Conservation (phyloP, 2,888 invertebrate species). For the Caradrina clavipalpis region DNA sequence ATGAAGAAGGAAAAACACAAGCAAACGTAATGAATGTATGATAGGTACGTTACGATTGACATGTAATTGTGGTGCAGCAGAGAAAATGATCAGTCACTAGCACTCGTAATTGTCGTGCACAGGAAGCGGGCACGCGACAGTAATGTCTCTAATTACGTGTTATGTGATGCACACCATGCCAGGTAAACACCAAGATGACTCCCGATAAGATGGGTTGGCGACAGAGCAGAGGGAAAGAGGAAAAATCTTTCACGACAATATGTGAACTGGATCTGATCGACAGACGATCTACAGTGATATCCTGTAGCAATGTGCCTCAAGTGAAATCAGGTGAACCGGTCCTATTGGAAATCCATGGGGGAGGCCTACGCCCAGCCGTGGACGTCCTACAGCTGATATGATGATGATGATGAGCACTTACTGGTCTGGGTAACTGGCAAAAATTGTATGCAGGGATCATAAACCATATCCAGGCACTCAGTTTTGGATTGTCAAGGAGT, state of each 20-base stretch:
- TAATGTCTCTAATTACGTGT: constrained; percentile 29
- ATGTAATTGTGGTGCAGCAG: constrained; percentile 37
- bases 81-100: constrained; percentile 44
- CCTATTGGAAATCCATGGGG: no score
- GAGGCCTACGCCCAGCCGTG: no score
- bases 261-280: no score
- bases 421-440: no score
- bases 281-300: no score
- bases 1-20: constrained; percentile 18
- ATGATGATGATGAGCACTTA: no score
- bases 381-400: no score
- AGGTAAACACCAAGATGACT: not conserved
- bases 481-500: no score
- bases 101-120: constrained; percentile 28
- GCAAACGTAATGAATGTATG: not conserved
- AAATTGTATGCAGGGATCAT: no score
- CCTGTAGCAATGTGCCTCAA: no score
- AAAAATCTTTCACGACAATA: not conserved
- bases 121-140: constrained; percentile 43
- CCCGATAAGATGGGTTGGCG: not conserved
- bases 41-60: constrained; percentile 8
- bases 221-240: not conserved
- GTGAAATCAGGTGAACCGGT: no score
- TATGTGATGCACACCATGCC: constrained; percentile 19
- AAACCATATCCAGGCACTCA: no score